Conservation (phyloP, 1,140 invertebrate species). For the Mesaphorura yosii region DNA sequence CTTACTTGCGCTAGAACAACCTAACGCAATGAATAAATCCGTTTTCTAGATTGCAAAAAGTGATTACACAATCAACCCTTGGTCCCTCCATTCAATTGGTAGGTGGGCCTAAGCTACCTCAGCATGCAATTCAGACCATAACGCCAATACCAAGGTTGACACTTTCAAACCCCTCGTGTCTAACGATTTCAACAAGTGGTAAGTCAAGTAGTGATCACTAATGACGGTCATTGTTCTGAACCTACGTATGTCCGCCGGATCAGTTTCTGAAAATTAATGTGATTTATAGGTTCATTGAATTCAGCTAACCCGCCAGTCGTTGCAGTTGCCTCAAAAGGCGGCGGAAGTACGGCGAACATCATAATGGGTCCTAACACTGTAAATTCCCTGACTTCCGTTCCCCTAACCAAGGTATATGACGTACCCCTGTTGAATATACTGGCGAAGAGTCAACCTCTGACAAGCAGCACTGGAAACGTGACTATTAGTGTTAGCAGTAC, state of each 20-base stretch:
- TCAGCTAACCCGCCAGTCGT: constrained; percentile 21
- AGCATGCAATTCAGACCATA: constrained; percentile 25
- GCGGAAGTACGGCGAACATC: constrained; percentile 19
- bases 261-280: too few relatives aligned
- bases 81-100: constrained; percentile 30
- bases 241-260: too few relatives aligned
- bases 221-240: not conserved
- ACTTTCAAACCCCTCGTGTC: constrained; percentile 10
- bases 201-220: constrained; percentile 14
- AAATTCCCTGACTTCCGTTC: constrained; percentile 1
- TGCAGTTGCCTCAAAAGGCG: constrained; percentile 23
- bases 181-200: constrained; percentile 28
- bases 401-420: constrained; percentile 15
- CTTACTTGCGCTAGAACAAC: constrained; percentile 12
- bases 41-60: constrained; percentile 28
- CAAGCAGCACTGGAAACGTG: too few relatives aligned
- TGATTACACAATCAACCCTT: constrained; percentile 32
- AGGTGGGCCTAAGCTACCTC: constrained; percentile 24
- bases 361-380: constrained; percentile 22
- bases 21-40: too few relatives aligned
- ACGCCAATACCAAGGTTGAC: constrained; percentile 21
- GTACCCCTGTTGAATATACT: not conserved
- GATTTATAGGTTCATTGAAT: not conserved
- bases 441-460: not conserved
- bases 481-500: not conserved